phyloP scores from a whole-genome alignment of 2,113 vertebrate genomes.

The Microtus pennsylvanicus region DNA sequence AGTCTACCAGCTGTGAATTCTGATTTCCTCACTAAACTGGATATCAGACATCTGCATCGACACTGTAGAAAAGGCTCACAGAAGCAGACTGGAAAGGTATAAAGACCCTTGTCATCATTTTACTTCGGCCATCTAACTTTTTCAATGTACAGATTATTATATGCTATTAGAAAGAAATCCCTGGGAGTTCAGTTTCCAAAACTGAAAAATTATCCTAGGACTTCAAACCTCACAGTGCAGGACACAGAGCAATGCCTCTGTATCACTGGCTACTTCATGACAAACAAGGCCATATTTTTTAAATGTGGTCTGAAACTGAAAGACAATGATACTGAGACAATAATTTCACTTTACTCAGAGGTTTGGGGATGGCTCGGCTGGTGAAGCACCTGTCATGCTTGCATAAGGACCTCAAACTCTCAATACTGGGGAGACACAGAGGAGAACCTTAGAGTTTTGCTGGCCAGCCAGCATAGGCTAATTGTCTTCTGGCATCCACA shows the following conservation, averaged over 20 bases:
- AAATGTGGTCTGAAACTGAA: conserved; percentile 8
- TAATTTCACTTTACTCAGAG: not conserved
- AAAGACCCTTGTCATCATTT: conserved; percentile 68
- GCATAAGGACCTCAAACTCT: not conserved
- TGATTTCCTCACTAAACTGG: conserved; percentile 19
- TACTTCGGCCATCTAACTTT: conserved; percentile 69
- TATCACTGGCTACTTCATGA: conserved; percentile 40
- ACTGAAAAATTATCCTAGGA: conserved; percentile 53
- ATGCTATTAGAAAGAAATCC: conserved; percentile 72
- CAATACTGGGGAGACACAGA: not conserved
- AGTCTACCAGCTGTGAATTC: conserved; percentile 50
- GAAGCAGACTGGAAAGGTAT: conserved; percentile 69
- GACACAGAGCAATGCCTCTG: conserved; percentile 29
- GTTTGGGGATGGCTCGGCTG: not conserved
- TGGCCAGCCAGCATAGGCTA: not conserved
- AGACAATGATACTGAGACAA: conserved; percentile 31
- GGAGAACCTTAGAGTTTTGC: too few species aligned
- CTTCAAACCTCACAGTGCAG: conserved; percentile 14
- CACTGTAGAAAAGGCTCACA: conserved; percentile 45
- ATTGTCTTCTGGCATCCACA: not conserved
- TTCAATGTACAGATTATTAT: conserved; percentile 61
- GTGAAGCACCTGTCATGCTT: not conserved
- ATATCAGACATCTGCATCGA: conserved; percentile 24
- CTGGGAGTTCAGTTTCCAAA: conserved; percentile 60
- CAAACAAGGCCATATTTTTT: conserved; percentile 32